Base-by-base conservation (phyloP, 2,888 invertebrate genomes). In the Drosophila subsilvestris region DNA sequence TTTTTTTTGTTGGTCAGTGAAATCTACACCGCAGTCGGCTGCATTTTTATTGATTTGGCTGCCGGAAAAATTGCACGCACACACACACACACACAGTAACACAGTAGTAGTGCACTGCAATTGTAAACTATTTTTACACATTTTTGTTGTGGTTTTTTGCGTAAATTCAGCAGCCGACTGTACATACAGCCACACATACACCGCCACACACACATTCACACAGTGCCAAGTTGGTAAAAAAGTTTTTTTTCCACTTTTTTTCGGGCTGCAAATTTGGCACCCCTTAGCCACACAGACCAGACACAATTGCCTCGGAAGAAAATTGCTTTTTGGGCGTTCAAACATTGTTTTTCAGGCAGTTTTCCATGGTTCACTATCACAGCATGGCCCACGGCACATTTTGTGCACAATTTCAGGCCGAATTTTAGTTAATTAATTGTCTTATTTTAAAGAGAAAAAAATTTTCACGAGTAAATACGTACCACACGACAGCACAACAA, bases 401-500 rank as follows among this genome's bases (percentile, higher is more conserved):
- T 79, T 75, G 22, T 50, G 32, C 62, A 74, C 32, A 78, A 72
- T 78, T 78, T 75, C 22, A 60, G 5, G 20, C 8, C 32, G 48
- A 83, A 78, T 81, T 87, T 57, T 61, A 78, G 76, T 86, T 82
- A 84, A 76, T 78, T 89, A 76, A 70, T 65, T 66, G 63, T 56
- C 49, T 53, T 73, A 80, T 73, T 74, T 60, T 27, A 66, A 66
- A 56, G 58, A 75, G 77, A 80, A 74, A 73, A 76, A 78, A 89
- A 74, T 89, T 88, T 88, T 89, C 86, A 82, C 82, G 56, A 70
- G 76, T 65, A 82, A 71, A 80, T 79, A 82, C 81, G 89, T 94
- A 96, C 96, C 96, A 95, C 97, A 96, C 96, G 96, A 96, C 96
- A 96, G 96, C 97, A 97, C 95, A 96, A 96, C 97, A 97, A 69